Evolutionary conservation across 64 coral and sea anemone genomes (phyloP), one percentile per base, ranked within the genome.

Genomic region (Platygyra sinensis): DNA sequence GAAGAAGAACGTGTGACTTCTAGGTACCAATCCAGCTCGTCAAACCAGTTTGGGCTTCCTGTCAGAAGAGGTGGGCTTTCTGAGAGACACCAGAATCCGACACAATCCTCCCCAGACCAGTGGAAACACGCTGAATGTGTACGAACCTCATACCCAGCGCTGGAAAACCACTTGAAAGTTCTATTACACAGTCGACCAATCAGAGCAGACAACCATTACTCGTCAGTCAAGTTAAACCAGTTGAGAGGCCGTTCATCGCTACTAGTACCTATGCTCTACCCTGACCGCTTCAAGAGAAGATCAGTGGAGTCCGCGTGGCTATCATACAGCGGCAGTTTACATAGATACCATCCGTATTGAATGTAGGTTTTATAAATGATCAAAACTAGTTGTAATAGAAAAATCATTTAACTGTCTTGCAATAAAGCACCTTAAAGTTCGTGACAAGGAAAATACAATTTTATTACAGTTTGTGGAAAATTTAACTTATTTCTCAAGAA

Each of bases 1-100:
- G 31, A 64, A 10, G 18, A 12, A 10, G 64, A 22, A 83, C 33
- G 42, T 5, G 13, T 64, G 19, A 1, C 18, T 19, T 36, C 80
- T 14, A 57, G 20, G 28, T 39, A 19, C 20, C 79, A 82, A 31
- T 30, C 59, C 18, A 83, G 9, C 80, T 30, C 8, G 17, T 46
- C 80, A 67, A 64, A 83, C 60, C 60, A 39, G 31, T 67, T 83
- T 83, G 80, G 60, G 32, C 10, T 29, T 79, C 54, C 10, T 57
- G 50, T 24, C n/a, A 25, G 28, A 0, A 18, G n/a, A 51, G 29
- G 0, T 28, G 3, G 25, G 24, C n/a, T 5, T 13, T 4, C 51
- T 18, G 22, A 30, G 31, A 36, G 59, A 65, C 80, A 19, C 2
- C 60, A 30, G 80, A 24, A 24, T 39, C 28, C 10, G 30, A 32